phyloP scores from a whole-genome alignment of 2,888 invertebrate genomes.

The Nomada goodeniana region DNA sequence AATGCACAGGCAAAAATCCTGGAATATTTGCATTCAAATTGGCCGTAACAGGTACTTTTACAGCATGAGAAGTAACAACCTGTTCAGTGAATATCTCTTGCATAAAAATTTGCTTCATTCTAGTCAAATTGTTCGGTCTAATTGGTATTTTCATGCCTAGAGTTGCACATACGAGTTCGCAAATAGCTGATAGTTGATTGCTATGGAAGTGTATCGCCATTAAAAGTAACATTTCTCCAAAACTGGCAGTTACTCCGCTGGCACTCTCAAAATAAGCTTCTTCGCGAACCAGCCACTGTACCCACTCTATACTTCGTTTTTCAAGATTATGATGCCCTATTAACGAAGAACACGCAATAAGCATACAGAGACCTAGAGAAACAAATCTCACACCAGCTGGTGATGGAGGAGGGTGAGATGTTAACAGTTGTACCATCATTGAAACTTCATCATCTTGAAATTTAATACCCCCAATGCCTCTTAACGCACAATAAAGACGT shows the following conservation, averaged over 20 bases:
- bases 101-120: slow-evolving; percentile 97
- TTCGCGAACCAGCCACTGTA: slow-evolving; percentile 96
- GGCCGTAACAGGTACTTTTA: slow-evolving; percentile 97
- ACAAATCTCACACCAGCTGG: slow-evolving; percentile 97
- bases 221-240: slow-evolving; percentile 97
- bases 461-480: slow-evolving; percentile 96
- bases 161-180: slow-evolving; percentile 96
- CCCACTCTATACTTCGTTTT: slow-evolving; percentile 95
- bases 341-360: slow-evolving; percentile 96
- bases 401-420: slow-evolving; percentile 95
- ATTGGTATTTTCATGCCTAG: slow-evolving; percentile 97
- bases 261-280: slow-evolving; percentile 95
- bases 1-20: slow-evolving; percentile 97
- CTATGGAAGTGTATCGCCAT: slow-evolving; percentile 99
- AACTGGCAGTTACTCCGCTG: slow-evolving; percentile 94
- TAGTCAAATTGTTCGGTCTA: slow-evolving; percentile 93
- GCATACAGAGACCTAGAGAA: slow-evolving; percentile 96
- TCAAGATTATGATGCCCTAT: slow-evolving; percentile 90
- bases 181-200: slow-evolving; percentile 96
- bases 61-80: slow-evolving; percentile 97
- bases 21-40: slow-evolving; percentile 94
- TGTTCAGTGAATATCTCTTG: slow-evolving; percentile 99
- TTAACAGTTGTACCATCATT: slow-evolving; percentile 92
- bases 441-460: slow-evolving; percentile 97
- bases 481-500: slow-evolving; percentile 95